Conservation (phyloP, 2,888 invertebrate genomes). For the Alviniconcha strummeri region DNA sequence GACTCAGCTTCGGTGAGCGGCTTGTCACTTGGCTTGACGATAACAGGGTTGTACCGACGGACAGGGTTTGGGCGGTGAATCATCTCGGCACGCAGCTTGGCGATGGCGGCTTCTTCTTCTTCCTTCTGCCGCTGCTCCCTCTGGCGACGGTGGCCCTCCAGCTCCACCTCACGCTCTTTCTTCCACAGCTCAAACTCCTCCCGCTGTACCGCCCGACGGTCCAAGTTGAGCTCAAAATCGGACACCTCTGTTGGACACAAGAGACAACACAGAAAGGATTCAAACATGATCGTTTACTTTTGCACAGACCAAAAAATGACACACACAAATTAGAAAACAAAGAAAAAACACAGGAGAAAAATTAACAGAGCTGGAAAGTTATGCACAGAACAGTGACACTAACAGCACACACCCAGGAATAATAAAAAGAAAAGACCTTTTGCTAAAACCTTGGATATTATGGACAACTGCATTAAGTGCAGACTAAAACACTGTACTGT, state of each 20-base stretch:
- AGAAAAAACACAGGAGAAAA: not conserved
- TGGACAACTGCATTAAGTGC: no score
- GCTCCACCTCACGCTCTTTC: conserved; percentile 74
- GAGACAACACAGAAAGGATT: not conserved
- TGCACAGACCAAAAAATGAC: not conserved
- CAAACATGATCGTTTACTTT: not conserved
- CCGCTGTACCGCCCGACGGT: conserved; percentile 77
- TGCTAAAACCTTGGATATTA: no score
- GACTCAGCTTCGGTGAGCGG: conserved; percentile 79
- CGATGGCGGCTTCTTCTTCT: conserved; percentile 61
- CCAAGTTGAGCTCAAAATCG: conserved; percentile 81
- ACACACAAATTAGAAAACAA: not conserved
- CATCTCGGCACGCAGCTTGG: conserved; percentile 58
- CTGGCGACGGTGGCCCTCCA: conserved; percentile 74
- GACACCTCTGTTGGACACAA: conserved; percentile 64
- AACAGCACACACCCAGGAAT: no score
- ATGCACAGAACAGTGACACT: not conserved
- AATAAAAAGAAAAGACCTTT: no score
- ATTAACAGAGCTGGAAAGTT: not conserved
- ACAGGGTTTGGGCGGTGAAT: conserved; percentile 64
- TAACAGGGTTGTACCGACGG: conserved; percentile 62
- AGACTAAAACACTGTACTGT: no score
- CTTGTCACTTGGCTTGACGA: conserved; percentile 61
- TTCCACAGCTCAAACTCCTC: conserved; percentile 62
- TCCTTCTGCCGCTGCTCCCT: conserved; percentile 51